Base-by-base conservation (phyloP, 35 echinoderm and acorn worm genomes). In the Heliocidaris erythrogramma region DNA sequence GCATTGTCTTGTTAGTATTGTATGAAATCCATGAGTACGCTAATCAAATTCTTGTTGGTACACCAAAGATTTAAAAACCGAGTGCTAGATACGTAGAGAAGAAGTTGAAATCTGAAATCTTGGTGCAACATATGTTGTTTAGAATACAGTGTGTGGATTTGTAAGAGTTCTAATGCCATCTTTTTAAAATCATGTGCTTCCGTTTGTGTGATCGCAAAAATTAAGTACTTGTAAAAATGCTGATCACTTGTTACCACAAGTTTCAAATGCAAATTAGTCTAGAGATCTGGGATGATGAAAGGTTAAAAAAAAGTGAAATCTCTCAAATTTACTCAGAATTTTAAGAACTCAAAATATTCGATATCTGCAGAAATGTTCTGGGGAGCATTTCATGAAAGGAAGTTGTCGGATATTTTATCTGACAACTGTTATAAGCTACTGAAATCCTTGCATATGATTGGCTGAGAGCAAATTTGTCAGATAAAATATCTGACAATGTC, bases 131-230 rank as follows among this genome's bases (percentile, higher is more conserved):
- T 78, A 78, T 18, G 3, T n/a, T 8, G 27, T 78, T 78, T 18
- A 78, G 65, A 78, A 78, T 69, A n/a, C 18, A 78, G 65, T 78
- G 65, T 78, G 65, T 78, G 65, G 65, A 78, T 78, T 78, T 78
- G 8, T 78, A 78, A 78, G 65, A 78, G 21, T 78, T 78, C 21
- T 78, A 78, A 78, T 27, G 65, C 65, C 65, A 78, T 78, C 65
- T 17, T 78, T 78, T 78, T 78, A 7, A 27, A 78, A 78, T 78
- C 65, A 78, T 78, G 65, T 78, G 65, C 65, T 78, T 78, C 65
- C 65, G 65, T 78, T 78, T 78, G 18, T 78, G 65, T 78, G 65
- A 78, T 78, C 18, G 65, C 65, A 78, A 7, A 27, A 78, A 69
- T 24, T 69, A 5, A 78, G 65, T 78, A 78, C 65, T 78, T 29